These are phyloP conservation scores for Eledone cirrhosa DNA, from an alignment of 2,888 invertebrate species.

Conservation along the genomic window DNA sequence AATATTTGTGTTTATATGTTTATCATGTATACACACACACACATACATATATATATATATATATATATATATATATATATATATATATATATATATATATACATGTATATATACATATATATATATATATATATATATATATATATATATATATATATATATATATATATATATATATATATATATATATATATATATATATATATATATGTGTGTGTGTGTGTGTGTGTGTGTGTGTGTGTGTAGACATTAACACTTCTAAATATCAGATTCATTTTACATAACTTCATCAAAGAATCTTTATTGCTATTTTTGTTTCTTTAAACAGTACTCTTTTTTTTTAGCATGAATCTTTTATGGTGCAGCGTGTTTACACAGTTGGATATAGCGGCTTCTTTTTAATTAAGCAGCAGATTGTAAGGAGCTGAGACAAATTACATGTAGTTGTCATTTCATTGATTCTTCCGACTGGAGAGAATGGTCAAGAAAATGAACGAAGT, in stretches of 20 bases:
- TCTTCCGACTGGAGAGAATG: too few species aligned
- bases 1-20: not conserved
- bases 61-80: not conserved
- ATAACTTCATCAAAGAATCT: too few species aligned
- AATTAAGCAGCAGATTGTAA: too few species aligned
- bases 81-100: constrained; percentile 15
- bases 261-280: too few species aligned
- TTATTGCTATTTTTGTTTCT: too few species aligned
- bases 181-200: constrained; percentile 17
- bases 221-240: constrained; percentile 19
- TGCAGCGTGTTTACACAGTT: too few species aligned
- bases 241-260: not conserved
- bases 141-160: not conserved
- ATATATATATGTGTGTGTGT: constrained; percentile 23
- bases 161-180: not conserved
- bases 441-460: too few species aligned
- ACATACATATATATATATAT: not conserved
- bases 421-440: too few species aligned
- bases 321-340: too few species aligned
- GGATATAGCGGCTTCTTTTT: too few species aligned
- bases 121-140: constrained; percentile 15
- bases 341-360: too few species aligned
- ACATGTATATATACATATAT: not conserved
- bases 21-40: not conserved
- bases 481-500: too few species aligned